phyloP scores from a whole-genome alignment of 2,797 vertebrate genomes.

The Anniella stebbinsi region DNA sequence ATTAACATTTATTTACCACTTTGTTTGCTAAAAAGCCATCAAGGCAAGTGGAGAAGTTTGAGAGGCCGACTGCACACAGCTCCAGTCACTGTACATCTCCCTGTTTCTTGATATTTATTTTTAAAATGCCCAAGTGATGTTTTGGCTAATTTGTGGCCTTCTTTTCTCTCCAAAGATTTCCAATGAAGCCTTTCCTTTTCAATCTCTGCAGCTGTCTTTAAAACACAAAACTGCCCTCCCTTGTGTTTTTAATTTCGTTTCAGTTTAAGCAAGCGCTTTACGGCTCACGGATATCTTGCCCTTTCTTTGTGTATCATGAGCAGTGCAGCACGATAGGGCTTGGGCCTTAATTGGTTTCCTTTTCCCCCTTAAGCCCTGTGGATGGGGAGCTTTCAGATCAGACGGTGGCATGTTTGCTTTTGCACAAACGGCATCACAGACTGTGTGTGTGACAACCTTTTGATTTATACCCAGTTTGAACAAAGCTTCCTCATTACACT shows the following conservation, averaged over 20 bases:
- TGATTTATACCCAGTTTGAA: constrained; percentile 57
- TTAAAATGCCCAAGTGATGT: neutral
- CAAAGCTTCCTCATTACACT: constrained; percentile 53
- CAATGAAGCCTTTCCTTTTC: constrained; percentile 12
- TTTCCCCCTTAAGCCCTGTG: constrained; percentile 66
- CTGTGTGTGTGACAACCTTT: constrained; percentile 55
- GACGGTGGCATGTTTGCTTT: constrained; percentile 14
- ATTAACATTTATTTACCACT: too few relatives aligned
- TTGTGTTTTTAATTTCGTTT: constrained; percentile 46
- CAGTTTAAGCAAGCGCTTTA: constrained; percentile 67
- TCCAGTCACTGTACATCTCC: neutral
- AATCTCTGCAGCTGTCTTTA: constrained; percentile 49
- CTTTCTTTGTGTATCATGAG: constrained; percentile 62
- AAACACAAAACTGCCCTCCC: constrained; percentile 51
- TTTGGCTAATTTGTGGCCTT: neutral
- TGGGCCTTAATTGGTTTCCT: constrained; percentile 72
- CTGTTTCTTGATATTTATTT: neutral
- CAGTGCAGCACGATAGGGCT: constrained; percentile 63
- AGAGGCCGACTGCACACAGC: neutral
- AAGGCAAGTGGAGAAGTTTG: neutral
- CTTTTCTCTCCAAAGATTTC: neutral
- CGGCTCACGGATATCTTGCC: constrained; percentile 61
- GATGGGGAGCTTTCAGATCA: constrained; percentile 62
- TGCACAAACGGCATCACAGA: constrained; percentile 53
- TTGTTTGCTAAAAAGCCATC: neutral